Conservation (phyloP, 1,140 invertebrate genomes). For the Lutraria rhynchaena region DNA sequence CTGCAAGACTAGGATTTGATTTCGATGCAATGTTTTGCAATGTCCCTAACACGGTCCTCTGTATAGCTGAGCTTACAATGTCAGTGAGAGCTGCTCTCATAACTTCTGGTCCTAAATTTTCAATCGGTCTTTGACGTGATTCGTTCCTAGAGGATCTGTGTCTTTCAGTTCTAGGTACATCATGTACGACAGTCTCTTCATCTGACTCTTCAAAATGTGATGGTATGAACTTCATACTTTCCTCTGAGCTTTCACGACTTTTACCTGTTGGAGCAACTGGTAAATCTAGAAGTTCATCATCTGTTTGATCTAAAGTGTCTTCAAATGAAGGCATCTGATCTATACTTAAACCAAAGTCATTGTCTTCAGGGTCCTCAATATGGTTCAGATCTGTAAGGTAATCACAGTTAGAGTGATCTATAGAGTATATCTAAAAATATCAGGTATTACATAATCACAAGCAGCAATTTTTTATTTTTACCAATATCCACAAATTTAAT, state of each 20-base stretch:
- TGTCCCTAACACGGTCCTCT: slow-evolving; percentile 54
- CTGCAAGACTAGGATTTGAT: slow-evolving; percentile 60
- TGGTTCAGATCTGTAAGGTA: slow-evolving; percentile 7
- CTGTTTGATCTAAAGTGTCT: slow-evolving; percentile 73
- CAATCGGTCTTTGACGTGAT: slow-evolving; percentile 25
- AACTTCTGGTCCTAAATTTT: slow-evolving; percentile 26
- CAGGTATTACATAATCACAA: too few species aligned
- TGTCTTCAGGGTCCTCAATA: slow-evolving; percentile 45
- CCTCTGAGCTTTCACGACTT: slow-evolving; percentile 25
- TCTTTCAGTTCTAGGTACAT: slow-evolving; percentile 46
- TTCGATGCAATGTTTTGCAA: slow-evolving; percentile 57
- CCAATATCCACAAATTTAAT: not conserved
- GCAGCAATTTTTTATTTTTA: too few species aligned
- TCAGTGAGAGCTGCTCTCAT: slow-evolving; percentile 70
- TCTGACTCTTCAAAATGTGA: slow-evolving; percentile 73
- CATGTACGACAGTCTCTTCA: slow-evolving; percentile 56
- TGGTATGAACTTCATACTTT: slow-evolving; percentile 64
- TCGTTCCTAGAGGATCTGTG: slow-evolving; percentile 6
- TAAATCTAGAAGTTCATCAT: slow-evolving; percentile 70
- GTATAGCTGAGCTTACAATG: slow-evolving; percentile 71
- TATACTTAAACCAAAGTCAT: slow-evolving; percentile 70
- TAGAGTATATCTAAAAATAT: too few species aligned
- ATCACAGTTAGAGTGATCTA: too few species aligned
- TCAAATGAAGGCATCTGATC: slow-evolving; percentile 76
- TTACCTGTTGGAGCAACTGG: slow-evolving; percentile 8